phyloP scores from a whole-genome alignment of 2,113 vertebrate genomes.

The Xiphorhynchus elegans region DNA sequence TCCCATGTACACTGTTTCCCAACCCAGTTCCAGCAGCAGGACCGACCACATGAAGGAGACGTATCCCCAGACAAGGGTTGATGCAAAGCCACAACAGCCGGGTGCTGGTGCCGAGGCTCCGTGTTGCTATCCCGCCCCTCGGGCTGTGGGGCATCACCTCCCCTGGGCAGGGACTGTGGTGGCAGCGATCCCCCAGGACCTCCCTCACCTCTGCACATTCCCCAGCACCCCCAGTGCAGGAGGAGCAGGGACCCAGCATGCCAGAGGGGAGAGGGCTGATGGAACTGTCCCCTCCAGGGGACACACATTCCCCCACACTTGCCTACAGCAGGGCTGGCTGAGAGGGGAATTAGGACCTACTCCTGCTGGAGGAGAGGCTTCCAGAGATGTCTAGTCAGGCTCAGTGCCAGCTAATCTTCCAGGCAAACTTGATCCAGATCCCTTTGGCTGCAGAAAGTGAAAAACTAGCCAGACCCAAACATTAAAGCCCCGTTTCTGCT shows the following conservation, averaged over 20 bases:
- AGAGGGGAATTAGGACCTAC: neutral
- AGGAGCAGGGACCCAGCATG: accelerated
- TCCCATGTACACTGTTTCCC: neutral
- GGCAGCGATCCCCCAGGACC: neutral
- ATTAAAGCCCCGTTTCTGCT: slow-evolving; percentile 29
- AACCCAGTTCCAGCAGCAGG: accelerated
- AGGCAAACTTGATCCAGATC: slow-evolving; percentile 59
- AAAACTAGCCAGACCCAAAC: slow-evolving; percentile 29
- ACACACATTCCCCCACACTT: accelerated
- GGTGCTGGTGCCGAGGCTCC: accelerated
- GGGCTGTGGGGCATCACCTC: neutral
- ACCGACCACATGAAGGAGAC: accelerated
- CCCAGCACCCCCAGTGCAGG: neutral
- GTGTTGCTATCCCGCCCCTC: accelerated
- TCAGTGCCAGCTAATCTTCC: slow-evolving; percentile 44
- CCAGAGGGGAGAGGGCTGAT: neutral
- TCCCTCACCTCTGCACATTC: accelerated
- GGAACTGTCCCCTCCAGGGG: neutral
- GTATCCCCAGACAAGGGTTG: neutral
- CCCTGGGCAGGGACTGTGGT: accelerated
- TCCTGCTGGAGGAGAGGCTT: neutral
- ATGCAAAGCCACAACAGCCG: neutral
- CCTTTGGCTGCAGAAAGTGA: slow-evolving; percentile 49
- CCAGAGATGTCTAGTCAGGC: slow-evolving; percentile 36
- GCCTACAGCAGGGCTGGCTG: accelerated